Evolutionary conservation across 2,113 vertebrate genomes (phyloP), one percentile per base, ranked within the genome.

Genomic region (Peromyscus leucopus): DNA sequence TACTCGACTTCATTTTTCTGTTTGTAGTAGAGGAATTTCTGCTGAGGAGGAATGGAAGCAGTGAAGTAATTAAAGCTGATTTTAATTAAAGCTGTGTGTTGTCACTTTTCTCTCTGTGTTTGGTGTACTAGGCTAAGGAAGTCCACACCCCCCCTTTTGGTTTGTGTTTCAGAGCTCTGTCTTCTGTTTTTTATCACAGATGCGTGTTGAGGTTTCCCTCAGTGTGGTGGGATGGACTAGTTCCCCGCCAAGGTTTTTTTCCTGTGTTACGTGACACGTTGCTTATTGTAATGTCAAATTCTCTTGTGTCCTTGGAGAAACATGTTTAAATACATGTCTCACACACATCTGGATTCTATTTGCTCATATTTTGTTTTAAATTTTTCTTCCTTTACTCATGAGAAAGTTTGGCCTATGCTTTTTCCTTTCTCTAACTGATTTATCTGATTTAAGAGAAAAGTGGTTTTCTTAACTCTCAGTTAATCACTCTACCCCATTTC

Each of bases 291-390:
- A 12, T 11, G 65, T n/a, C 42, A 63, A 67, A 65, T 16, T 28
- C 48, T 59, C 42, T 72, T 46, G 3, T 31, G 12, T 51, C 15
- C 36, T 67, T 79, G 59, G 21, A 39, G 48, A 61, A 61, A 46
- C 36, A 59, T 76, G 48, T 86, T 94, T 86, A 31, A 74, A 63
- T 61, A 78, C 16, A 48, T 3, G 24, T 71, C 82, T 83, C 67
- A 46, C 36, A 57, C 51, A 89, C 96, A 97, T 97, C 96, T 97
- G 97, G 95, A 80, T 96, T 92, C 79, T 48, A 24, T 98, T 92
- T 90, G 92, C n/a, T 94, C 17, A 22, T 84, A 67, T 61, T 96
- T 96, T 89, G 85, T 86, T 94, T 97, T 69, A 85, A 39, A 71
- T 93, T 83, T 90, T 97, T 94, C 85, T 63, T 94, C 84, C 91